Conservation (phyloP, 2,888 invertebrate genomes). For the Chirona hameri region DNA sequence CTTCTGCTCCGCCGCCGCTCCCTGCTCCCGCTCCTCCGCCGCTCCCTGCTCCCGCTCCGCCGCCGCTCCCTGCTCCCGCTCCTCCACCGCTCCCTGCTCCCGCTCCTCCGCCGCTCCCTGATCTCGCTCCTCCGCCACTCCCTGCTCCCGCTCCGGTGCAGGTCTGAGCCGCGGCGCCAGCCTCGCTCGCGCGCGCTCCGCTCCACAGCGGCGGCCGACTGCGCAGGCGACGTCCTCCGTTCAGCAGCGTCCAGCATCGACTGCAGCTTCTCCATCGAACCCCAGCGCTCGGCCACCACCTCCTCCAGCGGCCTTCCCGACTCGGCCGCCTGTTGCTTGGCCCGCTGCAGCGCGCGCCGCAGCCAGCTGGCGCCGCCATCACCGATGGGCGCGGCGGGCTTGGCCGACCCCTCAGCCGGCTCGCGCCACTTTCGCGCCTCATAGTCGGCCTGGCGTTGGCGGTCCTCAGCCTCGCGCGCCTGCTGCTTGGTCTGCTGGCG, state of each 20-base stretch:
- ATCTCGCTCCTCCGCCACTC: neutral
- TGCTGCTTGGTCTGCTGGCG: neutral
- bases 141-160: neutral
- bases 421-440: neutral
- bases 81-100: constrained; percentile 24
- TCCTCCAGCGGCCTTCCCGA: constrained; percentile 55
- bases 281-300: constrained; percentile 58
- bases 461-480: neutral
- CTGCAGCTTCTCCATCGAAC: constrained; percentile 54
- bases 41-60: constrained; percentile 1
- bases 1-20: neutral
- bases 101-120: neutral
- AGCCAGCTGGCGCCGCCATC: constrained; percentile 55
- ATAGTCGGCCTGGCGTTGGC: neutral
- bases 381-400: constrained; percentile 49
- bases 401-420: constrained; percentile 29
- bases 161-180: neutral
- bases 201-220: constrained; percentile 50
- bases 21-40: constrained; percentile 24
- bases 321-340: constrained; percentile 55
- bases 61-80: constrained; percentile 11
- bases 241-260: constrained; percentile 54
- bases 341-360: constrained; percentile 53
- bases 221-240: constrained; percentile 33
- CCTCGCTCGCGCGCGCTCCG: neutral